Conservation (phyloP, 2,797 vertebrate genomes). For the Stomatorhinus walkeri region DNA sequence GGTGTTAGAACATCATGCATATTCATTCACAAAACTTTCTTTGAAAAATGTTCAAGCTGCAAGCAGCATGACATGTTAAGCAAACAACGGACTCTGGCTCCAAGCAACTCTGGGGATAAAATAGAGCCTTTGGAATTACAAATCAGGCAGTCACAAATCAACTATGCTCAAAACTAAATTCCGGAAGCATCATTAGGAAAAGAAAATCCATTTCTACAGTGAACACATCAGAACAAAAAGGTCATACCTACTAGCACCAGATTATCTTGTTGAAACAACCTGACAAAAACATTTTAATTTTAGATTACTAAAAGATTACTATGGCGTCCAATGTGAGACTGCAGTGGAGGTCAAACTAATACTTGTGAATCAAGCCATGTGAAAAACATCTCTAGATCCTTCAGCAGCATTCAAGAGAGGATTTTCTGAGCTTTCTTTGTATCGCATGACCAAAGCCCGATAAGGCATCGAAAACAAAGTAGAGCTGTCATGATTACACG, state of each 20-base stretch:
- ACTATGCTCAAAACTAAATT: neutral
- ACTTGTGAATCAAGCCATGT: neutral
- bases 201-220: neutral
- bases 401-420: neutral
- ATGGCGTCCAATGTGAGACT: neutral
- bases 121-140: neutral
- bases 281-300: conserved; percentile 5
- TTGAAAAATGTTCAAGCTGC: neutral
- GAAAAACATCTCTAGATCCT: neutral
- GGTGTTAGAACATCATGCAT: neutral
- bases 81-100: neutral
- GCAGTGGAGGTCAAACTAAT: neutral
- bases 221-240: neutral
- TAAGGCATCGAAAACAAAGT: neutral
- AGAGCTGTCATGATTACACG: neutral
- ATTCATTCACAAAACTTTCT: neutral
- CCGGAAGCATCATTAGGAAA: neutral
- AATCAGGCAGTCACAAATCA: neutral
- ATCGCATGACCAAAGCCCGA: neutral
- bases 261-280: neutral
- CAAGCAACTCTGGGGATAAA: neutral
- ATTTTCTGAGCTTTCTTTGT: neutral
- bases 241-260: neutral
- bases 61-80: neutral
- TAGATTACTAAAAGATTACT: neutral